Base-by-base conservation (phyloP, 2,888 invertebrate species). In the Dichetophora obliterata region DNA sequence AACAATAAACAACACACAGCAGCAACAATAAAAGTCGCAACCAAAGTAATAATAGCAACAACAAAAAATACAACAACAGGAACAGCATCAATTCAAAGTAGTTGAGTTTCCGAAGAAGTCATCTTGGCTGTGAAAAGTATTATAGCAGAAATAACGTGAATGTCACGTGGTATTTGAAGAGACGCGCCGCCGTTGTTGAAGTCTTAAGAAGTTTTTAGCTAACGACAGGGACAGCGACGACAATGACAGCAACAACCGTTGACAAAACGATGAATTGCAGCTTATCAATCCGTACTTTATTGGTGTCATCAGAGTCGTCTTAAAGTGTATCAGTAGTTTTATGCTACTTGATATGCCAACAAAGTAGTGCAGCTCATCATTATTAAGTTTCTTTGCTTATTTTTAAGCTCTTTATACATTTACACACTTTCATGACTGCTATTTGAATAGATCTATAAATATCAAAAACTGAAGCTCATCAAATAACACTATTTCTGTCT, bases 91-190 rank as follows among this genome's bases (percentile, higher is more conserved):
- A 59, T 24, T 27, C 57, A 22, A 24, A 22, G 19, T 24, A 9
- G 57, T 14, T 14, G 54, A 19, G 19, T n/a, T 3, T 22, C 8
- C 19, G 8, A 22, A 54, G 19, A 59, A 22, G 43, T 43, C 43
- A 43, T 43, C 43, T 14, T 43, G 43, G 43, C n/a, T 14, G 57
- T 59, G 6, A 24, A 9, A 22, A 59, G 19, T 6, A 59, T 59
- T 59, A 59, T 43, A 43, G 11, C 11, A 43, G 14, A 6, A 43
- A 43, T 43, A 43, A 43, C 3, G 43, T 43, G 43, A 43, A 43
- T 43, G 63, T 65, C 37, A 34, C 37, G 31, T 31, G 37, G 19
- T n/a, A 65, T 65, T 65, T 65, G 31, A 22, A 65, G 24, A n/a
- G 37, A 19, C 9, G 63, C 37, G n/a, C 63, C 6, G 43, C 43